These are phyloP conservation scores for Sarcophaga peregrina DNA, from an alignment of 1,140 invertebrate genomes.

Conservation along the genomic window DNA sequence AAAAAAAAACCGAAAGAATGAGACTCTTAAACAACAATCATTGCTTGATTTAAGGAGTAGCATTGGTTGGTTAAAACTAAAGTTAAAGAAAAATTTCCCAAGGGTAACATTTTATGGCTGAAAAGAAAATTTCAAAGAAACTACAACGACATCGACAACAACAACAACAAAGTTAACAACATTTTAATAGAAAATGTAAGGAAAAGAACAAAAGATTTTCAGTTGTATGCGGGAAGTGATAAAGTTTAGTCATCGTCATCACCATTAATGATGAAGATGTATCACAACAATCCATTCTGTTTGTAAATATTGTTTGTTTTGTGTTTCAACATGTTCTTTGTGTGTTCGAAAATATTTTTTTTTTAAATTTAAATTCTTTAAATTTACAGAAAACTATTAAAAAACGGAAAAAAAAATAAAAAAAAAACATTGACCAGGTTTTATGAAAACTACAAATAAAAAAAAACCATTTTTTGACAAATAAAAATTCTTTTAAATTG, in stretches of 20 bases:
- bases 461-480: conserved; percentile 17
- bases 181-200: neutral
- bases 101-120: conserved; percentile 19
- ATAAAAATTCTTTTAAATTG: neutral
- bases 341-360: neutral
- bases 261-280: neutral
- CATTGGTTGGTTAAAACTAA: neutral
- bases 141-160: no score
- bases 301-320: conserved; percentile 9
- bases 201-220: neutral
- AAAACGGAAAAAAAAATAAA: neutral
- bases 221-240: neutral
- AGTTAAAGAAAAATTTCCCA: conserved; percentile 18
- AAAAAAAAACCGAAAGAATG: no score
- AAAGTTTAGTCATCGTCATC: neutral
- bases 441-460: neutral
- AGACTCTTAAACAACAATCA: neutral
- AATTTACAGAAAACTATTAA: neutral
- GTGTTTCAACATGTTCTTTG: neutral
- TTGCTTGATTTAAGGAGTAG: neutral
- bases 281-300: neutral
- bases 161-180: neutral
- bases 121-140: conserved; percentile 16
- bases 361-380: neutral
- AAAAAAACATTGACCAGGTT: conserved; percentile 13